Percentiles rank a stretch among this genome's conserved stretches.
Conservation (phyloP, 1,140 invertebrate genomes). For the Bombus huntii region DNA sequence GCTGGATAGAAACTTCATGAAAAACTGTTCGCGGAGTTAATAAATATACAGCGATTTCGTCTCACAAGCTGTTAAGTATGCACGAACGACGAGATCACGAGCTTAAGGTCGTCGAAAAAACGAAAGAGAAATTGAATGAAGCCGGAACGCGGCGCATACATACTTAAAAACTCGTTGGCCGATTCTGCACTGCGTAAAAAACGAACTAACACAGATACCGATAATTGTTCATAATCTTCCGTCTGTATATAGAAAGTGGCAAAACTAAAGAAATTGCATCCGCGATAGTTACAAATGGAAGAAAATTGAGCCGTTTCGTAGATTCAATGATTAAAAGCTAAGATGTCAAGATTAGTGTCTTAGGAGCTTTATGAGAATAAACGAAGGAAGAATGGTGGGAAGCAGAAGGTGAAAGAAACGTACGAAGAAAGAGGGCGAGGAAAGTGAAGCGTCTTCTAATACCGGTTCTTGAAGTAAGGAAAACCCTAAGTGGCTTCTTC, state of each 20-base stretch:
- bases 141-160: not conserved
- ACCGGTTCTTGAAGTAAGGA: not conserved
- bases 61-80: not conserved
- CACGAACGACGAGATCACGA: not conserved
- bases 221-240: slow-evolving; percentile 8
- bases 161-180: not conserved
- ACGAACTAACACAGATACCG: not conserved
- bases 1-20: slow-evolving; percentile 2
- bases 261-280: not conserved
- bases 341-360: too few species aligned
- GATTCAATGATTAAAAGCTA: too few species aligned
- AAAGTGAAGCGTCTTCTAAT: not conserved
- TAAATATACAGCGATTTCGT: not conserved
- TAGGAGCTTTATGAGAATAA: not conserved
- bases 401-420: not conserved
- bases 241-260: slow-evolving; percentile 9
- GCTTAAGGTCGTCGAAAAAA: slow-evolving; percentile 19
- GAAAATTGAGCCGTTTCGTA: not conserved
- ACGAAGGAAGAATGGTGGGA: too few species aligned
- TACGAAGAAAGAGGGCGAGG: not conserved
- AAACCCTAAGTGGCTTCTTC: not conserved
- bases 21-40: not conserved
- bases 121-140: slow-evolving; percentile 12
- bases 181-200: not conserved
- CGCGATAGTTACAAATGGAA: too few species aligned